Percentiles rank a stretch among this genome's conserved stretches.
These are phyloP conservation scores for Scaptomyza tumidula DNA, from an alignment of 2,888 invertebrate species.

Conservation along the genomic window DNA sequence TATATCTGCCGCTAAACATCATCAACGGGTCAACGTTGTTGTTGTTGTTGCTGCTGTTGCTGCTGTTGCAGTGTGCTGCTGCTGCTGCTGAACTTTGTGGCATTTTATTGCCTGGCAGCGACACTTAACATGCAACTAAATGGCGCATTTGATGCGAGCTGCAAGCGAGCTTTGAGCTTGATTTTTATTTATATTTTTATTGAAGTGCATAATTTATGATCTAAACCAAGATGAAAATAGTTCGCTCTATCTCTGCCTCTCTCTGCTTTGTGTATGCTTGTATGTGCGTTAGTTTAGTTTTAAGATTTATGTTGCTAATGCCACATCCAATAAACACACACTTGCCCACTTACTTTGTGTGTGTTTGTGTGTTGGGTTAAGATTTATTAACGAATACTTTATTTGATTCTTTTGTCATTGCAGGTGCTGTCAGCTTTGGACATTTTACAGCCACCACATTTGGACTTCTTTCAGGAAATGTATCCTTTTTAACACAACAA, in stretches of 20 bases:
- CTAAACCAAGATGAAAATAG: conserved; percentile 28
- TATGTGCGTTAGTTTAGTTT: conserved; percentile 32
- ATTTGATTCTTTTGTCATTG: conserved; percentile 55
- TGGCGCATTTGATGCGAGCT: conserved; percentile 64
- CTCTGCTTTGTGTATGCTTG: conserved; percentile 26
- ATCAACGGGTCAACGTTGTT: conserved; percentile 63
- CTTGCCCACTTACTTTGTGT: conserved; percentile 19
- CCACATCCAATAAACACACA: conserved; percentile 53
- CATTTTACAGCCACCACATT: conserved; percentile 98
- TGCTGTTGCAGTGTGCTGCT: conserved; percentile 19
- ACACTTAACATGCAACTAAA: conserved; percentile 78
- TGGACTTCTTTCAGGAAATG: conserved; percentile 99
- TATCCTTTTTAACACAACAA: conserved; percentile 90
- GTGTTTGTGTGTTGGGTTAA: conserved; percentile 5
- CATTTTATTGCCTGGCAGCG: conserved; percentile 75
- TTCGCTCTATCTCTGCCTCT: neutral
- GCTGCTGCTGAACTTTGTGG: conserved; percentile 62
- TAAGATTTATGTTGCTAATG: conserved; percentile 56
- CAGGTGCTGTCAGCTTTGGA: conserved; percentile 99
- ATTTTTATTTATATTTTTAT: conserved; percentile 72
- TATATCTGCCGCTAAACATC: conserved; percentile 60
- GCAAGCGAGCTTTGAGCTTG: conserved; percentile 56
- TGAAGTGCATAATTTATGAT: conserved; percentile 67
- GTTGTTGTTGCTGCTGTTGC: conserved; percentile 24
- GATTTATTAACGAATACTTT: conserved; percentile 45